A percentile compares a stretch with the other conserved stretches of the same genome.
These are phyloP conservation scores for Varanus komodoensis DNA, from an alignment of 2,113 vertebrate genomes.

Conservation along the genomic window DNA sequence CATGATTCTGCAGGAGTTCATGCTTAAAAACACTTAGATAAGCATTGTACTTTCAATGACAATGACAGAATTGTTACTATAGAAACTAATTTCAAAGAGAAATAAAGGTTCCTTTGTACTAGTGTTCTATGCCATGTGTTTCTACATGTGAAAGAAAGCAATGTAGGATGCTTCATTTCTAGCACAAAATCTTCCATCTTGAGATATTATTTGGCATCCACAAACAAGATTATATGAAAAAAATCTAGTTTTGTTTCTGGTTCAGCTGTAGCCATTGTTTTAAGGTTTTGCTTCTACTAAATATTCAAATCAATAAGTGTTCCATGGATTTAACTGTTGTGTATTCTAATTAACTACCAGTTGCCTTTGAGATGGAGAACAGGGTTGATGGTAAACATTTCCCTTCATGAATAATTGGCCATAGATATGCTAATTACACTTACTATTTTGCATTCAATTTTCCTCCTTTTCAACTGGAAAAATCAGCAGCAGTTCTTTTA, in stretches of 20 bases:
- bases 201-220: slow-evolving; percentile 29
- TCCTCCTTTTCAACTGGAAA: background rate
- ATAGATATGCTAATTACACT: slow-evolving; percentile 11
- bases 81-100: slow-evolving; percentile 67
- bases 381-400: slow-evolving; percentile 23
- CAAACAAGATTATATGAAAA: slow-evolving; percentile 16
- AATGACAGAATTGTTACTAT: slow-evolving; percentile 57
- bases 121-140: slow-evolving; percentile 37
- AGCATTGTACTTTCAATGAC: slow-evolving; percentile 17
- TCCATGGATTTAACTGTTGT: background rate
- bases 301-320: slow-evolving; percentile 17
- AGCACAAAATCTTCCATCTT: slow-evolving; percentile 47
- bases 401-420: background rate
- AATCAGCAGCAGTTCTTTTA: background rate
- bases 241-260: background rate
- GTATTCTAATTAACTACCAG: slow-evolving; percentile 5
- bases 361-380: slow-evolving; percentile 7
- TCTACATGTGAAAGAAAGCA: slow-evolving; percentile 19
- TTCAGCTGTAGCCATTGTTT: slow-evolving; percentile 10
- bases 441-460: slow-evolving; percentile 6
- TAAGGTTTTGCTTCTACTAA: slow-evolving; percentile 14
- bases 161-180: slow-evolving; percentile 37
- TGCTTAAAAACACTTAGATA: slow-evolving; percentile 26
- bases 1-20: background rate
- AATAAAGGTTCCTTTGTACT: background rate